A percentile compares a stretch with the other conserved stretches of the same genome.
These are phyloP conservation scores for Plectrocnemia conspersa DNA, from an alignment of 1,140 invertebrate species.

Conservation along the genomic window DNA sequence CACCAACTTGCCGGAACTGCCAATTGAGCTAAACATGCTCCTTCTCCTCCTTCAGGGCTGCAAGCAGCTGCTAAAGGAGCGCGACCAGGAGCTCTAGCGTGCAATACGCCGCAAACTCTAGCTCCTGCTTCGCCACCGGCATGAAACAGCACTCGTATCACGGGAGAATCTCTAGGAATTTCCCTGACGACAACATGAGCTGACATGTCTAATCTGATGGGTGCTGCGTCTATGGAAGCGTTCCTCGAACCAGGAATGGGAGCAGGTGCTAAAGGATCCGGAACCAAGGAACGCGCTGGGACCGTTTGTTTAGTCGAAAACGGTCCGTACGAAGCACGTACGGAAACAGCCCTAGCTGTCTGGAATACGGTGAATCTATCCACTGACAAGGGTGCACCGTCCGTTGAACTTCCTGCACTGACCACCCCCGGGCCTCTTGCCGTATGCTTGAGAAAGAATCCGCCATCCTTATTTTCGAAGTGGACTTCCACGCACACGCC, in stretches of 20 bases:
- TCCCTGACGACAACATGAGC: slow-evolving; percentile 84
- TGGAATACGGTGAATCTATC: slow-evolving; percentile 85
- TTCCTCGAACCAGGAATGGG: slow-evolving; percentile 25
- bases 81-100: slow-evolving; percentile 44
- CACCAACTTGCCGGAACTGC: slow-evolving; percentile 82
- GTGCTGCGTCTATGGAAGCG: slow-evolving; percentile 39
- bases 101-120: slow-evolving; percentile 46
- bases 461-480: slow-evolving; percentile 84
- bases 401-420: slow-evolving; percentile 39
- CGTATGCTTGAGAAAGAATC: slow-evolving; percentile 80
- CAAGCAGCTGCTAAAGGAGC: slow-evolving; percentile 71
- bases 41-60: slow-evolving; percentile 82
- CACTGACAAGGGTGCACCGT: slow-evolving; percentile 60
- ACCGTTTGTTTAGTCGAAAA: slow-evolving; percentile 91
- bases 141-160: slow-evolving; percentile 84
- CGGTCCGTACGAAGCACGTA: slow-evolving; percentile 84
- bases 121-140: slow-evolving; percentile 71
- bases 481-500: slow-evolving; percentile 69
- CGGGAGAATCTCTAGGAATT: slow-evolving; percentile 78
- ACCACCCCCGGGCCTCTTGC: slow-evolving; percentile 53
- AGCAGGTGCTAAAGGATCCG: slow-evolving; percentile 61
- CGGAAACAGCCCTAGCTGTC: slow-evolving; percentile 78
- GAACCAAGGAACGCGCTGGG: slow-evolving; percentile 81
- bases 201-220: slow-evolving; percentile 78
- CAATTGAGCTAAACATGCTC: slow-evolving; percentile 78